Evolutionary conservation across 2,888 invertebrate genomes (phyloP).

Genomic region (Tineola bisselliella): DNA sequence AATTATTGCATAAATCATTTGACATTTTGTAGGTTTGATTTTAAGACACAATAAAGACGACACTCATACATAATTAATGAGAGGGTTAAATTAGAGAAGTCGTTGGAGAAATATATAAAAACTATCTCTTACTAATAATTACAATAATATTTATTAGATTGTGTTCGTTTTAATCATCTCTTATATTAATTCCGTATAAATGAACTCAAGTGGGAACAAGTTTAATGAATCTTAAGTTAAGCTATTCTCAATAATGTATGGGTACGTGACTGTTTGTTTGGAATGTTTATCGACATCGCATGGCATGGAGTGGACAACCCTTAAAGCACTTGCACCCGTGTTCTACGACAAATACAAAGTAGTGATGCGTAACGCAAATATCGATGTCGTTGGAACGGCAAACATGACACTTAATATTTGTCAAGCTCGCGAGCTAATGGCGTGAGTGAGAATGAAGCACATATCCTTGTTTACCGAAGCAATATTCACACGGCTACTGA

Average conservation of each 20-base stretch:
- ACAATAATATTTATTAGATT: not conserved
- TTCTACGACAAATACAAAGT: slow-evolving; percentile 49
- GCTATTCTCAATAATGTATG: not conserved
- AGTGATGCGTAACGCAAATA: slow-evolving; percentile 68
- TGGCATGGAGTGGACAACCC: slow-evolving; percentile 55
- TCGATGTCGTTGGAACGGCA: slow-evolving; percentile 51
- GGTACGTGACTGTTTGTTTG: slow-evolving; percentile 34
- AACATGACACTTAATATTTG: slow-evolving; percentile 58
- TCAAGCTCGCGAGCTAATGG: slow-evolving; percentile 58
- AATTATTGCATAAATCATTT: slow-evolving; percentile 54
- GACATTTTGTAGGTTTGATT: slow-evolving; percentile 41
- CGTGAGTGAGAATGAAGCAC: slow-evolving; percentile 23
- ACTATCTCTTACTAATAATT: not conserved
- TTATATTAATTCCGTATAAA: not conserved
- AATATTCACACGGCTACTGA: slow-evolving; percentile 57
- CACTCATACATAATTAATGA: slow-evolving; percentile 50
- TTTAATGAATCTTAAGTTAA: too few relatives aligned
- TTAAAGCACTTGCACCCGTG: slow-evolving; percentile 50
- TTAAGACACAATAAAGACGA: slow-evolving; percentile 44
- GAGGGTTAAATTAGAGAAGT: slow-evolving; percentile 35
- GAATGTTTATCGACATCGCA: slow-evolving; percentile 47
- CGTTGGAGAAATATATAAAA: slow-evolving; percentile 49
- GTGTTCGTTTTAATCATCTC: too few relatives aligned
- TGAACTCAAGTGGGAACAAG: not conserved
- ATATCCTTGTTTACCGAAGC: slow-evolving; percentile 39